Evolutionary conservation across 2,888 invertebrate species (phyloP), one percentile per base, ranked within the genome.

Genomic region (Drosophila nigritarsus): DNA sequence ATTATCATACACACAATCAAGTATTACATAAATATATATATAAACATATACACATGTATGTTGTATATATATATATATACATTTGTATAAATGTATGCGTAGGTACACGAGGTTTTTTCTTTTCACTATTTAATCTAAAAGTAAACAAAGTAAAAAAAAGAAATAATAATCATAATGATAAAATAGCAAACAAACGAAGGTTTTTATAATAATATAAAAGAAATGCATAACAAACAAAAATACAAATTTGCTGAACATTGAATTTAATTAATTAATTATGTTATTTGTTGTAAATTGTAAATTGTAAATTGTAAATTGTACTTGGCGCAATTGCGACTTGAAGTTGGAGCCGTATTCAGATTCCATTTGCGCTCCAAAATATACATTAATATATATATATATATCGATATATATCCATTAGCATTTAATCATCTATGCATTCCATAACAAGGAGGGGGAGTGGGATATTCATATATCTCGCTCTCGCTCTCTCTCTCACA

Each of bases 141-240:
- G 65, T 82, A 74, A 65, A 73, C 72, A 61, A 18, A 65, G 70
- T 75, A 58, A 55, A 65, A 73, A n/a, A 64, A 70, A 72, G 49
- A 54, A 65, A 69, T 63, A 60, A 62, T 50, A 67, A 65, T 65
- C 61, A 63, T 62, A 62, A 30, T 40, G 30, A 53, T 48, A 36
- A 53, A 63, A 40, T 53, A 61, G 30, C 48, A 36, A 60, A 54
- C n/a, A 65, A 59, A 74, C 32, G 49, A 49, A 53, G 72, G 55
- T 42, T 51, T 32, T 11, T 11, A 32, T 32, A 32, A 32, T 32
- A 11, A 32, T 78, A 59, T 66, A 81, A 83, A 85, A 86, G 82
- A 85, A 85, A 85, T 88, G 89, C 84, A 87, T 88, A 88, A 88
- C 89, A 86, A 85, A 88, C 87, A 85, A n/a, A n/a, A n/a, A n/a